phyloP scores from a whole-genome alignment of 1,140 invertebrate species.

The Amphibalanus amphitrite region DNA sequence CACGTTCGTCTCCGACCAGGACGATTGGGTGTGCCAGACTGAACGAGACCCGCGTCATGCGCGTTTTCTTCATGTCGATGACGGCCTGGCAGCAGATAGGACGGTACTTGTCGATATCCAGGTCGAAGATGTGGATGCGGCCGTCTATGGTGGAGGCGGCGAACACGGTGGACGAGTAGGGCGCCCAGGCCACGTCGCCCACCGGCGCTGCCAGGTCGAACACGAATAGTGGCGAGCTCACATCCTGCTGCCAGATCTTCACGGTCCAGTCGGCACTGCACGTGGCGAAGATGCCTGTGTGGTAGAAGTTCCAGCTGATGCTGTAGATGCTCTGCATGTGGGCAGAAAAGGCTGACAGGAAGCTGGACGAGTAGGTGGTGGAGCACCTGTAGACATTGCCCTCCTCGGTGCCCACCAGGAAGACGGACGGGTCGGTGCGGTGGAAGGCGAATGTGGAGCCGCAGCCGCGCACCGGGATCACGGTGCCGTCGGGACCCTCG shows the following conservation, averaged over 20 bases:
- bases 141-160: slow-evolving; percentile 82
- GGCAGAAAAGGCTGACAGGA: slow-evolving; percentile 55
- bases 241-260: slow-evolving; percentile 74
- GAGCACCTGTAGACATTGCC: not conserved
- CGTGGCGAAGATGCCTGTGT: slow-evolving; percentile 69
- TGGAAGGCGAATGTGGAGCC: not conserved
- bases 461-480: not conserved
- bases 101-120: slow-evolving; percentile 82
- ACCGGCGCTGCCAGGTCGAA: slow-evolving; percentile 79
- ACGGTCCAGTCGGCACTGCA: slow-evolving; percentile 84
- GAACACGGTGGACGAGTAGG: slow-evolving; percentile 85
- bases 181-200: slow-evolving; percentile 83
- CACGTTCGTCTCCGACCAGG: slow-evolving; percentile 48
- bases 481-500: not conserved
- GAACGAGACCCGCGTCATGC: slow-evolving; percentile 69
- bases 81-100: slow-evolving; percentile 73
- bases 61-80: slow-evolving; percentile 62
- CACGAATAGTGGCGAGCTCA: slow-evolving; percentile 55
- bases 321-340: slow-evolving; percentile 77
- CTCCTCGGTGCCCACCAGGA: not conserved
- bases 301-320: slow-evolving; percentile 73
- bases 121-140: slow-evolving; percentile 73
- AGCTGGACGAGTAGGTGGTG: not conserved
- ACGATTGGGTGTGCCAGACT: slow-evolving; percentile 68
- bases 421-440: not conserved